A percentile compares a stretch with the other conserved stretches of the same genome.
Evolutionary conservation across 2,888 invertebrate genomes (phyloP).

Genomic region (Apodemia mormo): DNA sequence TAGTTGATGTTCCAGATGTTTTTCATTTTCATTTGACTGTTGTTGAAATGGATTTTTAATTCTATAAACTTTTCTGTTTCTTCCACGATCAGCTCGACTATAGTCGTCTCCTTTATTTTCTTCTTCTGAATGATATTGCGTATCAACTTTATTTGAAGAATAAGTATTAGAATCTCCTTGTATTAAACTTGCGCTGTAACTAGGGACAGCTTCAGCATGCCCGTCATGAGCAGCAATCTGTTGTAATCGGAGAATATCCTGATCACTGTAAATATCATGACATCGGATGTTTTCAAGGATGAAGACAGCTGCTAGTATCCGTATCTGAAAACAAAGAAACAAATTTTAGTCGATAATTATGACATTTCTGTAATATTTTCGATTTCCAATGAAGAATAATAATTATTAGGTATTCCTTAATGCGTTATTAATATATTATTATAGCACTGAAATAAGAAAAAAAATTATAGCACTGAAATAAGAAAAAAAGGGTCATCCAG

Average conservation of each 20-base stretch:
- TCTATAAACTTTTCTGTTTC: slow-evolving; percentile 64
- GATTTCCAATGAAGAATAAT: too few relatives aligned
- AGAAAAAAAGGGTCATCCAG: too few relatives aligned
- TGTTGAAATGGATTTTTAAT: slow-evolving; percentile 74
- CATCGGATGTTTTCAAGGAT: slow-evolving; percentile 54
- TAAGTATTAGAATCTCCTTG: slow-evolving; percentile 63
- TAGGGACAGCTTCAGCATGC: slow-evolving; percentile 56
- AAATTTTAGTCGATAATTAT: not conserved
- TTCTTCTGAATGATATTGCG: slow-evolving; percentile 59
- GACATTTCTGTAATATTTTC: too few relatives aligned
- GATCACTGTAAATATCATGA: slow-evolving; percentile 69
- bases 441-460: too few relatives aligned
- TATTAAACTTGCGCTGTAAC: slow-evolving; percentile 57
- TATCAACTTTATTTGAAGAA: slow-evolving; percentile 55
- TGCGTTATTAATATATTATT: too few relatives aligned
- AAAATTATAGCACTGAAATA: too few relatives aligned
- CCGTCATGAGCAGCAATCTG: slow-evolving; percentile 60
- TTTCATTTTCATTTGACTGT: slow-evolving; percentile 51
- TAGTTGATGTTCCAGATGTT: slow-evolving; percentile 50
- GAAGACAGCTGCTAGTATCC: slow-evolving; percentile 68
- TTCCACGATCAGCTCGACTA: slow-evolving; percentile 52
- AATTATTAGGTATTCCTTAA: too few relatives aligned
- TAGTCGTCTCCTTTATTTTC: slow-evolving; percentile 60
- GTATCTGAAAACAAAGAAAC: slow-evolving; percentile 67
- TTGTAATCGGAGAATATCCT: slow-evolving; percentile 62